Evolutionary conservation across 2,797 vertebrate species (phyloP).

Genomic region (Notamacropus eugenii): DNA sequence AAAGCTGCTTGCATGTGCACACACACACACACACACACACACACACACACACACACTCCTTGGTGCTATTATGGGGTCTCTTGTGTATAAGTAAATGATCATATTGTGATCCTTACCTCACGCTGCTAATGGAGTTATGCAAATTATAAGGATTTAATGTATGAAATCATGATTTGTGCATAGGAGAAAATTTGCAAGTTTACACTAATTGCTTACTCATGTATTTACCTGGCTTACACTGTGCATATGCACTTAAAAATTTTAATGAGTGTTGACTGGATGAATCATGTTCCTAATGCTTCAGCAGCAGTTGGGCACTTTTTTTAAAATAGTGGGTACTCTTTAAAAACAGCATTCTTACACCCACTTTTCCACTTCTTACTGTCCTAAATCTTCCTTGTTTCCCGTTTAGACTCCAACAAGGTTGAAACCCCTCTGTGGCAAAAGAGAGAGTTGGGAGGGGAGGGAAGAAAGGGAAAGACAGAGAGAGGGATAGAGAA

Average conservation of each 20-base stretch:
- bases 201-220: not conserved
- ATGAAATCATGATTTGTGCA: not conserved
- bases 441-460: not conserved
- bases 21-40: fast-evolving
- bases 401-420: not conserved
- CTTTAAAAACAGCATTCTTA: not conserved
- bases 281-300: not conserved
- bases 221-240: not conserved
- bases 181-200: not conserved
- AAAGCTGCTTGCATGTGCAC: not conserved
- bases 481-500: too few species aligned
- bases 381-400: not conserved
- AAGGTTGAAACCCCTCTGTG: not conserved
- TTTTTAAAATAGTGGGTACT: not conserved
- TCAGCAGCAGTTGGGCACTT: not conserved
- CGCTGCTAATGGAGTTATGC: not conserved
- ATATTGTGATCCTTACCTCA: not conserved
- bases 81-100: not conserved
- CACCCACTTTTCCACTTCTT: not conserved
- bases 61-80: not conserved
- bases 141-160: not conserved
- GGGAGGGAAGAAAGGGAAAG: too few species aligned
- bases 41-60: too few species aligned
- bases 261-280: not conserved
- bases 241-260: not conserved